Conservation (phyloP, 2,113 vertebrate genomes). For the Vulpes lagopus region DNA sequence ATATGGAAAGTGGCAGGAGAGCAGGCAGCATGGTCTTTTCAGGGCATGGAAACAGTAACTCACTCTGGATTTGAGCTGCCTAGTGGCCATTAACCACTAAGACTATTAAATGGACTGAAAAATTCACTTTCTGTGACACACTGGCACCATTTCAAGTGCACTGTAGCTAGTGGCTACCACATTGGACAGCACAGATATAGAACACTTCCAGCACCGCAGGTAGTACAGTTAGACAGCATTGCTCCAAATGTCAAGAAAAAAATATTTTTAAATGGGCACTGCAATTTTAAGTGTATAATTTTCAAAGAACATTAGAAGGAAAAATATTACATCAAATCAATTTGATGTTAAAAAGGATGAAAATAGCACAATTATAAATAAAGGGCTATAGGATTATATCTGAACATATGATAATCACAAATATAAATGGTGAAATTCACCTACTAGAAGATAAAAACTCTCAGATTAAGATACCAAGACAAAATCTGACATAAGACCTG, state of each 20-base stretch:
- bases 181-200: not conserved
- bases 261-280: not conserved
- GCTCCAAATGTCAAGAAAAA: not conserved
- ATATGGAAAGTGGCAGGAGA: not conserved
- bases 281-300: not conserved
- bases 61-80: not conserved
- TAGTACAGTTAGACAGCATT: not conserved
- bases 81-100: not conserved
- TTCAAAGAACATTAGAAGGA: not conserved
- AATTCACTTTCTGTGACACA: not conserved
- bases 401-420: not conserved
- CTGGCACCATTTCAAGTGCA: not conserved
- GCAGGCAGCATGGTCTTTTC: not conserved
- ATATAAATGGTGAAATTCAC: slow-evolving; percentile 16
- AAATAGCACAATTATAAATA: not conserved
- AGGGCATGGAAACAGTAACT: not conserved
- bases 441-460: slow-evolving; percentile 11
- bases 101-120: not conserved
- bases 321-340: not conserved
- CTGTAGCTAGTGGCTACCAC: not conserved
- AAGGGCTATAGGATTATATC: not conserved
- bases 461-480: slow-evolving; percentile 16
- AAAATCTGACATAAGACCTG: not conserved
- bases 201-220: not conserved
- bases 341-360: not conserved